Evolutionary conservation across 2,888 invertebrate species (phyloP), one percentile per base, ranked within the genome.

Genomic region (Pristionchus exspectatus): DNA sequence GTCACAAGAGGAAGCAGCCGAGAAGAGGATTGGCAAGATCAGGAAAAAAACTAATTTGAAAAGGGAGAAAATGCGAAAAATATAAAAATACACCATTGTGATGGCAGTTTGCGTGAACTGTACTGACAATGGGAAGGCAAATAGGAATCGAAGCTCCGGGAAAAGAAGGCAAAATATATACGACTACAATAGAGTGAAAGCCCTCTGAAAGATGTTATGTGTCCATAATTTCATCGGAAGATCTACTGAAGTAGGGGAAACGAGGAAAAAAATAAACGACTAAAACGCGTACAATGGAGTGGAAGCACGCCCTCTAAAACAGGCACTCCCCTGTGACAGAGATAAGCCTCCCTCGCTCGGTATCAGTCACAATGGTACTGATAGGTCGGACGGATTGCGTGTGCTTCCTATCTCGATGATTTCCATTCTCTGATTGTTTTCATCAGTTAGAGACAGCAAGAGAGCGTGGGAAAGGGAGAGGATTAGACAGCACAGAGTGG

Each of bases 361-460:
- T 63, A 63, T 63, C 63, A 63, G 63, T 63, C 63, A 63, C 63
- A 63, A 63, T 24, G 63, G 63, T 63, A 63, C n/a, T 63, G 63
- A 63, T 63, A 63, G 63, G 63, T 63, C 63, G 63, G 63, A 63
- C 7, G 63, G 63, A 63, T 63, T 63, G 59, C 12, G 1, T 56
- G 56, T 5, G 59, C 63, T 33, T 69, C 30, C 30, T 33, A 12
- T 27, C 27, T 69, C 69, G 3, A 59, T 14, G 18, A 24, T 59
- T 18, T 24, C 59, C 59, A 1, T 59, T 24, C 21, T 59, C 59
- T 59, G 0, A 59, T 9, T 24, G 59, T 24, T 24, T 24, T 59
- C 59, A 59, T 5, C 24, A 21, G 59, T 24, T 7, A 59, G 59
- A 59, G 18, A 21, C 9, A 50, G 44, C 10, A 9, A 50, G 10